phyloP scores from a whole-genome alignment of 2,113 vertebrate species.

The Spizaetus ornatus region DNA sequence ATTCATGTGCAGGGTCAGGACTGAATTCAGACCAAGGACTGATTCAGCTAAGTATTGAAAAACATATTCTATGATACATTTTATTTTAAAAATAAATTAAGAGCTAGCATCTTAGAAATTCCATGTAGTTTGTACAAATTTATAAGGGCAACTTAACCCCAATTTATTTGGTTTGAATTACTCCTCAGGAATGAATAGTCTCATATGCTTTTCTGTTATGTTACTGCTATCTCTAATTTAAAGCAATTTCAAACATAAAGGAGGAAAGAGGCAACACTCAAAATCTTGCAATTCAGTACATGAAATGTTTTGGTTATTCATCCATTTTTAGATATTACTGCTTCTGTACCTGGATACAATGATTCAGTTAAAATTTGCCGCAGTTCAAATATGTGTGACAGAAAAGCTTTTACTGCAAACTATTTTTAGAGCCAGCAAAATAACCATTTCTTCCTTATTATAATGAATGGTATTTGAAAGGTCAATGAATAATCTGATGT shows the following conservation, averaged over 20 bases:
- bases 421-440: neutral
- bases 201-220: neutral
- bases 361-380: neutral
- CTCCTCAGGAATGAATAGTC: neutral
- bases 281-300: neutral
- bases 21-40: neutral
- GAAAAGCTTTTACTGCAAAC: neutral
- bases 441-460: neutral
- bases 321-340: neutral
- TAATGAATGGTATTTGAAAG: neutral
- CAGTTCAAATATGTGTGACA: neutral
- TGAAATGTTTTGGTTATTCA: neutral
- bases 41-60: neutral
- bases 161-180: neutral
- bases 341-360: neutral
- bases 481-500: neutral
- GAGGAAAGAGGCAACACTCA: neutral
- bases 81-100: neutral
- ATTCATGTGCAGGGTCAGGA: neutral
- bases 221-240: neutral
- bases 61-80: neutral
- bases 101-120: neutral
- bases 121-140: neutral
- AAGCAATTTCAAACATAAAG: neutral
- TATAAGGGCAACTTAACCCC: neutral